phyloP scores from a whole-genome alignment of 2,797 vertebrate species.

The Harpagifer antarcticus region DNA sequence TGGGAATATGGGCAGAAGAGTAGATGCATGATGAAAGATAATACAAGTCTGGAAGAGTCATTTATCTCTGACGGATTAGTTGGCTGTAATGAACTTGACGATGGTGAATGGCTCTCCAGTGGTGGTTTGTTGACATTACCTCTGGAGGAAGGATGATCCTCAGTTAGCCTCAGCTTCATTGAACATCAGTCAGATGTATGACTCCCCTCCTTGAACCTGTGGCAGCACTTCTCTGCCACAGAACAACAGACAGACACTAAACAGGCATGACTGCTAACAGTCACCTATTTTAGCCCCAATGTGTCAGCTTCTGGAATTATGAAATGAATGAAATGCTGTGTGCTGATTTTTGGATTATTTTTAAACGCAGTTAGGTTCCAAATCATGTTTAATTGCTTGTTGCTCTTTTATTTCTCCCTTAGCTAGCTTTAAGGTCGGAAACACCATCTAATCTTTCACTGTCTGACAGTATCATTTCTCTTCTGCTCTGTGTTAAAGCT shows the following conservation, averaged over 20 bases:
- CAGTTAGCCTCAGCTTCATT: constrained; percentile 55
- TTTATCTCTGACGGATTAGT: constrained; percentile 48
- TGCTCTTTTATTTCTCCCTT: not conserved
- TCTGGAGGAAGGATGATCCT: constrained; percentile 59
- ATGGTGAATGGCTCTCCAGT: constrained; percentile 47
- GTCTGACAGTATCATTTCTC: not conserved
- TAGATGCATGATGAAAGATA: constrained; percentile 41
- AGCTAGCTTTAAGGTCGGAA: not conserved
- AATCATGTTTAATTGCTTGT: constrained; percentile 6
- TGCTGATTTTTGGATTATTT: not conserved
- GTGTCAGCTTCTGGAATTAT: constrained; percentile 10
- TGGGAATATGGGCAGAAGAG: constrained; percentile 17
- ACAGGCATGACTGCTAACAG: constrained; percentile 37
- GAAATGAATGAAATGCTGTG: not conserved
- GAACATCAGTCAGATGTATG: constrained; percentile 62
- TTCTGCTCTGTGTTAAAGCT: constrained; percentile 25
- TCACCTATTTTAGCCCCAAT: constrained; percentile 22
- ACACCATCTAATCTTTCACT: not conserved
- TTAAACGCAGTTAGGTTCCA: not conserved
- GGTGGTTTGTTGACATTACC: constrained; percentile 64
- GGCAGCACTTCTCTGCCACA: constrained; percentile 52
- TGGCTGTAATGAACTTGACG: constrained; percentile 52
- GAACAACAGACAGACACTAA: constrained; percentile 51
- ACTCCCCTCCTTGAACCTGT: constrained; percentile 57
- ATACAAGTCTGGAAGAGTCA: constrained; percentile 23